A percentile compares a stretch with the other conserved stretches of the same genome.
phyloP scores from a whole-genome alignment of 2,113 vertebrate genomes.

The Siniperca chuatsi region DNA sequence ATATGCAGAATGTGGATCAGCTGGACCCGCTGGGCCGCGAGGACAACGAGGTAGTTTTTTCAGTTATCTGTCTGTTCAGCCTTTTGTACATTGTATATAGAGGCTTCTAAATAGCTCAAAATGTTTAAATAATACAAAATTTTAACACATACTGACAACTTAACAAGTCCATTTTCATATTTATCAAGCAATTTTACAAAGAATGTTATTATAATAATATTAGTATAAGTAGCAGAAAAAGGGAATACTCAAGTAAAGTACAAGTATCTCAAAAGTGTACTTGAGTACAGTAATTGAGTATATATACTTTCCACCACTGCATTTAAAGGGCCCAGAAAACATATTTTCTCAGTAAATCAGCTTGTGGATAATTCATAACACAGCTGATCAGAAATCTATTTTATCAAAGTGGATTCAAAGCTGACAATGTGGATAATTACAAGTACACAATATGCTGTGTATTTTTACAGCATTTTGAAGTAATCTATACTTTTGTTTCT shows the following conservation, averaged over 20 bases:
- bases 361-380: too few species aligned
- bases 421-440: not conserved
- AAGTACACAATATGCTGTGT: not conserved
- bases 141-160: not conserved
- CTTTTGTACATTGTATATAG: not conserved
- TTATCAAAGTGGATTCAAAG: too few species aligned
- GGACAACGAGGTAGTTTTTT: too few species aligned
- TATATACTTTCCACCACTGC: too few species aligned
- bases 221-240: not conserved
- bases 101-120: not conserved
- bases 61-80: not conserved
- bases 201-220: not conserved
- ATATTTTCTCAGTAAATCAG: not conserved
- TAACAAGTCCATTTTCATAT: not conserved
- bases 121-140: too few species aligned
- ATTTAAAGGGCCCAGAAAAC: not conserved
- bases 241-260: too few species aligned
- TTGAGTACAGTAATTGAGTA: not conserved
- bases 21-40: too few species aligned
- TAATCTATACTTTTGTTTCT: slow-evolving; percentile 23
- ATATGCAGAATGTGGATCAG: too few species aligned
- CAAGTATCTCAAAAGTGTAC: not conserved
- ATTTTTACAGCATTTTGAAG: not conserved
- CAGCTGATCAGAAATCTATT: too few species aligned
- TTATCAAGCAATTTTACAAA: not conserved